Base-by-base conservation (phyloP, 23 tunicate genomes). In the Diplosoma virens region DNA sequence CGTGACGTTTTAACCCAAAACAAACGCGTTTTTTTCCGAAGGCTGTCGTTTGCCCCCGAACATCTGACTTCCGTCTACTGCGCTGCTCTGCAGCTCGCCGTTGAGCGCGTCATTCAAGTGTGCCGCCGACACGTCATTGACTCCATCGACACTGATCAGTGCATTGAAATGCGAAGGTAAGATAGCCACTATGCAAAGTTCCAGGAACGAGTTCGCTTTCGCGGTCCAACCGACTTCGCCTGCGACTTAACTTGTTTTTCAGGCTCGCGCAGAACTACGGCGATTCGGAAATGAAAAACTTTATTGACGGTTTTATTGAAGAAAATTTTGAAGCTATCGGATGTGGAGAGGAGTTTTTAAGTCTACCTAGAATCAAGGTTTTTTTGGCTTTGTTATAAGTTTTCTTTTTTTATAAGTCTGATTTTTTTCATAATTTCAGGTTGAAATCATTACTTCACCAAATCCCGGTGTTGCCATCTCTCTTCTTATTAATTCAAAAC, bases 291-390 rank as follows among this genome's bases (percentile, higher is more conserved):
- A 47, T 86, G 67, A 73, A 41, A 32, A 22, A 26, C 18, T 59
- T 46, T 37, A 37, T 86, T 24, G 84, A 79, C 60, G 53, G 53
- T 37, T 86, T 32, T 45, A 86, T 86, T 6, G 93, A 86, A 63
- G 93, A 79, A 34, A 73, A 86, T 33, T 79, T 86, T 46, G 93
- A 86, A 66, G 41, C 77, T 4, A 76, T 86, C 5, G 34, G 80
- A 0, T 34, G 67, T 33, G 17, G 80, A 77, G 74, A 73, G 33
- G 93, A 86, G 34, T 79, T 86, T 59, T 45, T 86, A 0, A 22
- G 32, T 24, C 81, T 86, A 0, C 93, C 93, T 5, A 73, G 85
- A 73, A 86, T 86, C 20, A 79, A 77, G 71, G 89, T 84, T 26
- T 0, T 71, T 71, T 5, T 9, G 6, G 30, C 6, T 69, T 9